These are phyloP conservation scores for Strigamia transsilvanica DNA, from an alignment of 2,888 invertebrate species.

Conservation along the genomic window DNA sequence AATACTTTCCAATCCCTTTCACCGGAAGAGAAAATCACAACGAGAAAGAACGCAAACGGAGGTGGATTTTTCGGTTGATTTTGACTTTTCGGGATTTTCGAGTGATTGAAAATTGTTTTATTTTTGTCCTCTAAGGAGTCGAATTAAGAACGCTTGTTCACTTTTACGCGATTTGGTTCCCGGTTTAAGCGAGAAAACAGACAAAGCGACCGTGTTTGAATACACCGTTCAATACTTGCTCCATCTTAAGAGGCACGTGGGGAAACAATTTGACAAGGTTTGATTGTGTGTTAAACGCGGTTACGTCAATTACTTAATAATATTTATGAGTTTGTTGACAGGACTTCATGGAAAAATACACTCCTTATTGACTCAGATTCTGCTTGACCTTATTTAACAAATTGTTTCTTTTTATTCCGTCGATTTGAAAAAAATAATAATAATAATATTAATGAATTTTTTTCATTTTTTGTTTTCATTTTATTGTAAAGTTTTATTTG, in stretches of 20 bases:
- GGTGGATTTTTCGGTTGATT: neutral
- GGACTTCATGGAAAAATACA: constrained; percentile 53
- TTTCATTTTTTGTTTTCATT: neutral
- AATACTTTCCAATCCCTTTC: constrained; percentile 50
- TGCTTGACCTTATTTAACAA: constrained; percentile 14
- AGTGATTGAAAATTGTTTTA: neutral
- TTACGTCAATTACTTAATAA: neutral
- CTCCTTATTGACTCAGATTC: constrained; percentile 48
- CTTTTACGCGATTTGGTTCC: constrained; percentile 62
- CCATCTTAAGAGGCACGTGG: constrained; percentile 61
- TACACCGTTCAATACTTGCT: constrained; percentile 63
- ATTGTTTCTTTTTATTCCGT: neutral
- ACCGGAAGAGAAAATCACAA: constrained; percentile 55
- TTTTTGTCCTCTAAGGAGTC: constrained; percentile 53
- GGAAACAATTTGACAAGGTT: constrained; percentile 61
- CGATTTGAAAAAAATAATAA: neutral
- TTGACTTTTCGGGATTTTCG: neutral
- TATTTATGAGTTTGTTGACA: constrained; percentile 1
- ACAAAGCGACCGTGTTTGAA: constrained; percentile 65
- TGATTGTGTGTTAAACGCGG: neutral
- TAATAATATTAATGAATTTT: neutral
- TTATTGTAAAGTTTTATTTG: too few species aligned
- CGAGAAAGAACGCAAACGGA: constrained; percentile 55
- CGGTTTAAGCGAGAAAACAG: constrained; percentile 63
- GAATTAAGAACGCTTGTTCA: constrained; percentile 64